Conservation (phyloP, 2,888 invertebrate species). For the Tipula lateralis region DNA sequence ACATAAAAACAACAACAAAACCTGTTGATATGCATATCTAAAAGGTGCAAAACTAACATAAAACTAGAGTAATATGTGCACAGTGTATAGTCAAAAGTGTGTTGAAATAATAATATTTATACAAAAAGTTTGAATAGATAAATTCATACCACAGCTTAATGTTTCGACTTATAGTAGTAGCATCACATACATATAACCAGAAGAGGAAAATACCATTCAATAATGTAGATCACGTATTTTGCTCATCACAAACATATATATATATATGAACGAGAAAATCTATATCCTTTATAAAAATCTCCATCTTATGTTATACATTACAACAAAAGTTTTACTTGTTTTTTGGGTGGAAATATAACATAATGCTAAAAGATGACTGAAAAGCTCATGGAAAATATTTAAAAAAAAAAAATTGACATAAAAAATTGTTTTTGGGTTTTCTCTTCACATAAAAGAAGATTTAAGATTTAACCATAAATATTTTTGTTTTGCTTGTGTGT, state of each 20-base stretch:
- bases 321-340: not conserved
- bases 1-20: not conserved
- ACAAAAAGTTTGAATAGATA: not conserved
- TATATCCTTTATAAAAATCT: not conserved
- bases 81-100: no score
- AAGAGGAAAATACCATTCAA: not conserved
- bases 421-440: not conserved
- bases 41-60: not conserved
- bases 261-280: not conserved
- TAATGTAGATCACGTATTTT: not conserved
- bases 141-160: not conserved
- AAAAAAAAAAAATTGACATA: not conserved
- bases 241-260: not conserved
- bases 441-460: not conserved
- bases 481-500: not conserved
- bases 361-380: constrained; percentile 19
- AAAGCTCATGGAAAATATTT: not conserved
- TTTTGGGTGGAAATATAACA: not conserved
- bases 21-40: not conserved
- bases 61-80: not conserved
- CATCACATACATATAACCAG: not conserved
- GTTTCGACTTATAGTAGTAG: not conserved
- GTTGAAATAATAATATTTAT: not conserved
- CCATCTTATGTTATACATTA: not conserved
- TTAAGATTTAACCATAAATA: not conserved